Evolutionary conservation across 2,888 invertebrate genomes (phyloP), one percentile per base, ranked within the genome.

Genomic region (Campoplex nolae): DNA sequence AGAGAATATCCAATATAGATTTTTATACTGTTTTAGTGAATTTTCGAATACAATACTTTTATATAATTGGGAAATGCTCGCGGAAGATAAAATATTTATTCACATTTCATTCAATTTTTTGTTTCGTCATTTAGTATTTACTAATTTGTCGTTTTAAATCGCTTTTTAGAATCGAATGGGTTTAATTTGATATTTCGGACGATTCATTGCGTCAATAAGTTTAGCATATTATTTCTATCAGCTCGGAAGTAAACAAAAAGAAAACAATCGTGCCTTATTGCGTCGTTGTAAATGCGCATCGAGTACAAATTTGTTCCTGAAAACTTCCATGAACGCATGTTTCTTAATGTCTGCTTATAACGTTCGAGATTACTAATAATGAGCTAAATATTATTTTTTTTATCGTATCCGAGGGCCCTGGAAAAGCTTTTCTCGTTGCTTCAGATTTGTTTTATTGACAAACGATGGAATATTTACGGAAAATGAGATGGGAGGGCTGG

Each of bases 221-320:
- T 70, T 65, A 28, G 54, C 42, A 42, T 35, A 51, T 23, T 32
- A 23, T 70, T 48, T 23, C 3, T 51, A 16, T 54, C 54, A 32
- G 51, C 51, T 51, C 18, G 71, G 71, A 71, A 71, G 71, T 32
- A n/a, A 58, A 6, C 28, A 32, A 74, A 73, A 45, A 32, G 6
- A 67, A 68, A 76, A 70, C 45, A 32, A 70, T 42, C 68, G 79
- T 84, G 84, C 75, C 75, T 79, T 80, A 35, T 68, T 58, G 74
- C 73, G 23, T 65, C 7, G 28, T 56, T 42, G 35, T 68, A 23
- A 68, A 56, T 23, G 35, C 32, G 13, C 76, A 42, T 35, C 51
- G 6, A 62, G 45, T 65, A 32, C 35, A 38, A 32, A 23, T 48
- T 65, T 54, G 65, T 77, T 77, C 70, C 58, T 83, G n/a, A 68